Evolutionary conservation across 2,113 vertebrate species (phyloP).

Genomic region (Ovis aries): ARS-UI_Ramb_v3.0 NC_056062.1:46750501-46751000

Average conservation of each 20-base stretch:
- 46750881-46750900: background rate
- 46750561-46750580: background rate
- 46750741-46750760: background rate
- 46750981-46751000: background rate
- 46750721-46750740: fast-evolving
- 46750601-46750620: background rate
- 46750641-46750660: fast-evolving
- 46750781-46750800: background rate
- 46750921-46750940: background rate
- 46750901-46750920: background rate
- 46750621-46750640: background rate
- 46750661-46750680: background rate
- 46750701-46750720: background rate
- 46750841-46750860: background rate
- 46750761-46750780: background rate
- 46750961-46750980: background rate
- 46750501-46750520: background rate
- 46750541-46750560: background rate
- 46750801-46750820: background rate
- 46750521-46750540: background rate
- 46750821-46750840: background rate
- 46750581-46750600: background rate
- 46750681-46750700: background rate
- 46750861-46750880: background rate
- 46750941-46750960: background rate